phyloP scores from a whole-genome alignment of 2,113 vertebrate species.

The Bubo blakistoni region DNA sequence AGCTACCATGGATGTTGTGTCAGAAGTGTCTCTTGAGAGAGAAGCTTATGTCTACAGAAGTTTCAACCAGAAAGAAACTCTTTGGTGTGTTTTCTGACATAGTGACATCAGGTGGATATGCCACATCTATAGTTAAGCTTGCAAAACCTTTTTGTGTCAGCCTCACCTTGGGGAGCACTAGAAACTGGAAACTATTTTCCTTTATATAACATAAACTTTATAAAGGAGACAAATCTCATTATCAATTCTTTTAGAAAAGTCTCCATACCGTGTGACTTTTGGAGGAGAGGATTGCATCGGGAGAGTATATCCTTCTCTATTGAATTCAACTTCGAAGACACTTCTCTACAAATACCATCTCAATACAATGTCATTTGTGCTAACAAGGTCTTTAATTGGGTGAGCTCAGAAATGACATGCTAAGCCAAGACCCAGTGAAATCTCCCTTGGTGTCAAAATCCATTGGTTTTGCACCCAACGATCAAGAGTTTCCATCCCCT shows the following conservation, averaged over 20 bases:
- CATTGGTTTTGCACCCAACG: accelerated
- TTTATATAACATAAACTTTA: background rate
- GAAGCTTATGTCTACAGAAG: background rate
- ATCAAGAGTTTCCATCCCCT: background rate
- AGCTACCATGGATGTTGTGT: background rate
- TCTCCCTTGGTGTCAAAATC: background rate
- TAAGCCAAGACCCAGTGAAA: background rate
- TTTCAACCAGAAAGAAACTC: background rate
- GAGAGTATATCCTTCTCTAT: background rate
- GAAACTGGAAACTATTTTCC: background rate
- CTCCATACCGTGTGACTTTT: accelerated
- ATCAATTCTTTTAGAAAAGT: background rate
- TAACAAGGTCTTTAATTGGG: background rate
- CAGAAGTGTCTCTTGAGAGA: background rate
- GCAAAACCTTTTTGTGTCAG: background rate
- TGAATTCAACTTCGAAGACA: background rate
- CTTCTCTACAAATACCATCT: background rate
- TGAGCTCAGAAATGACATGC: background rate
- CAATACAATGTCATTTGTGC: background rate
- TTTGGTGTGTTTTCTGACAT: background rate
- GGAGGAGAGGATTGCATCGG: background rate
- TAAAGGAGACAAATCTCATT: background rate
- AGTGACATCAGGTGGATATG: background rate
- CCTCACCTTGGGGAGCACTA: background rate
- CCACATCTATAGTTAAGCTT: background rate